Percentiles rank a stretch among this genome's conserved stretches.
Conservation (phyloP, 2,113 vertebrate genomes). For the Etia nguti region DNA sequence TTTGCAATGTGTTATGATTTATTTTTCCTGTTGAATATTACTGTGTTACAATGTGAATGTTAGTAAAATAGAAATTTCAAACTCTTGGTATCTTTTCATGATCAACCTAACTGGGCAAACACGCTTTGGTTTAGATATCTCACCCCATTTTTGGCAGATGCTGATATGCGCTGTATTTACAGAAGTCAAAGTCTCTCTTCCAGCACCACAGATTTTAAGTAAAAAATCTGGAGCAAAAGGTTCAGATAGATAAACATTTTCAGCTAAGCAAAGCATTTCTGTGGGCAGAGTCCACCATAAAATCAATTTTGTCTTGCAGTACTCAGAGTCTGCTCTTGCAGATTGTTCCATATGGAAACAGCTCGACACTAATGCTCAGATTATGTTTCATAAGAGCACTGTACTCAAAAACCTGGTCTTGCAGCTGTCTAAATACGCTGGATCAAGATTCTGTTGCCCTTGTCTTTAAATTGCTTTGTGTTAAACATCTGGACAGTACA, state of each 20-base stretch:
- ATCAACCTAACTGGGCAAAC: neutral
- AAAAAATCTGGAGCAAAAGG: neutral
- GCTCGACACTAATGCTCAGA: neutral
- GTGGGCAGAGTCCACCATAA: slow-evolving; percentile 48
- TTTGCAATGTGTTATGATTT: neutral
- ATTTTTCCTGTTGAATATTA: neutral
- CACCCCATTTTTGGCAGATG: neutral
- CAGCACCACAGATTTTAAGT: slow-evolving; percentile 20
- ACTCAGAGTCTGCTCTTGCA: neutral
- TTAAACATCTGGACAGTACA: slow-evolving; percentile 5
- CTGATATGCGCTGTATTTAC: slow-evolving; percentile 48
- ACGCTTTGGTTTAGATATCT: slow-evolving; percentile 44
- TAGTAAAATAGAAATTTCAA: neutral
- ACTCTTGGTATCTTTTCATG: neutral
- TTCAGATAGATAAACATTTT: slow-evolving; percentile 36
- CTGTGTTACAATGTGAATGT: neutral
- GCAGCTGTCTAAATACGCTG: slow-evolving; percentile 37
- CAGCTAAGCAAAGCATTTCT: slow-evolving; percentile 6
- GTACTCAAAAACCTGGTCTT: neutral
- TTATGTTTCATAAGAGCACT: neutral
- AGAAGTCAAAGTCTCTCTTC: slow-evolving; percentile 59
- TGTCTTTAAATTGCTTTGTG: neutral
- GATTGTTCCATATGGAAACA: neutral
- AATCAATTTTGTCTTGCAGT: slow-evolving; percentile 1
- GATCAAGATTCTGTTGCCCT: neutral